Percentiles rank a stretch among this genome's conserved stretches.
These are phyloP conservation scores for Oxyruncus cristatus DNA, from an alignment of 2,113 vertebrate genomes.

Conservation along the genomic window DNA sequence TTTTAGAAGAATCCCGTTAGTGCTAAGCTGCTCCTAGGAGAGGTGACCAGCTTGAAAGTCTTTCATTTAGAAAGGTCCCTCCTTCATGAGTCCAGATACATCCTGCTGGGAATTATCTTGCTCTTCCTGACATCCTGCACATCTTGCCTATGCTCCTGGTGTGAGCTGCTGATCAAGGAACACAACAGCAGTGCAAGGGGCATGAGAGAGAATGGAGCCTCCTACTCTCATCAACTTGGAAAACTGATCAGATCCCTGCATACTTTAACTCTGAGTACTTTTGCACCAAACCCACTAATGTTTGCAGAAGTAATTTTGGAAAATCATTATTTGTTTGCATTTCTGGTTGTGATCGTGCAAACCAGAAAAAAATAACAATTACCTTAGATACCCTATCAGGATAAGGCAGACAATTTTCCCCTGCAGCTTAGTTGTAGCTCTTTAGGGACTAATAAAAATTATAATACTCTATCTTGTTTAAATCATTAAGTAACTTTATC, in stretches of 20 bases:
- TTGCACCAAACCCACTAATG: not conserved
- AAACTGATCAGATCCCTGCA: not conserved
- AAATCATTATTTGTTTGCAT: not conserved
- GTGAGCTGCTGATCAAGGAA: not conserved
- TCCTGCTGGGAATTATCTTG: not conserved
- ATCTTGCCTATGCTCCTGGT: not conserved
- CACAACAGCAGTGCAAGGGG: not conserved
- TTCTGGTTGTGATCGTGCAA: not conserved
- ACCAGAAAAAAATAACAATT: not conserved
- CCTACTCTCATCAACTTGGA: not conserved
- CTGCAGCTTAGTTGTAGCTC: constrained; percentile 12
- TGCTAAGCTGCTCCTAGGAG: not conserved
- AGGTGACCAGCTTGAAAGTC: not conserved
- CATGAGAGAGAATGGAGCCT: not conserved
- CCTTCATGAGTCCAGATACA: not conserved
- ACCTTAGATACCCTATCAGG: not conserved
- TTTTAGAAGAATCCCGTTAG: not conserved
- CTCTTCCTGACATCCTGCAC: not conserved
- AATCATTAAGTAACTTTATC: constrained; percentile 57
- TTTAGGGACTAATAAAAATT: constrained; percentile 46
- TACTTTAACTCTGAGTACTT: not conserved
- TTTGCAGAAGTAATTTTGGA: not conserved
- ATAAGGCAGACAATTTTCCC: not conserved
- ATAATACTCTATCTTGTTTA: constrained; percentile 33
- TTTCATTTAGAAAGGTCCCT: not conserved